Evolutionary conservation across 1,140 invertebrate species (phyloP), one percentile per base, ranked within the genome.

Genomic region (Armadillidium nasatum): DNA sequence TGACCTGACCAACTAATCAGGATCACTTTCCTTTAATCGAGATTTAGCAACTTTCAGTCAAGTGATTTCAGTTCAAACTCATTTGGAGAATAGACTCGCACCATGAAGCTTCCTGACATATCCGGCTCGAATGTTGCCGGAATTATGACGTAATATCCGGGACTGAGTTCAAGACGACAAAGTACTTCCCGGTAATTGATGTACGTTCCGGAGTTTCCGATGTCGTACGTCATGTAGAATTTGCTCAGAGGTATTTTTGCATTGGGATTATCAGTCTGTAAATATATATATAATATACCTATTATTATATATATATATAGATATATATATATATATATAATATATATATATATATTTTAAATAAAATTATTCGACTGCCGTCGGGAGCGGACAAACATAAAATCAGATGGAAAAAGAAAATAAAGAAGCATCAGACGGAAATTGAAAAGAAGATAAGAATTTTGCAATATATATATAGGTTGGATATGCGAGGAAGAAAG

Each of bases 81-180:
- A 71, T 86, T 86, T 77, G 87, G 85, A 69, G 85, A 86, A 82
- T 87, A 90, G 44, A 90, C 85, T 78, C 88, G 81, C 10, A 89
- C 78, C 79, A 89, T 83, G 82, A 88, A 89, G 21, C 87, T 83
- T 23, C 86, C 87, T 73, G 86, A 83, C 19, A 85, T 78, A 45
- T 87, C 83, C 7, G 88, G 87, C 75, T 88, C 86, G 82, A 88
- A 90, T 7, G 89, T 89, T 0, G 89, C 88, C 7, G 89, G 88
- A 54, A 90, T 85, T 71, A 90, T 86, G 54, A 88, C 85, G 79
- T 90, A 90, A 11, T 85, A 83, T 7, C 89, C 89, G 10, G 87
- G 85, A 9, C 83, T 80, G 33, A 90, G 82, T 76, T 86, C 85
- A 81, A 88, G 87, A 21, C 88, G 83, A 4, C 85, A 85, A 79